Evolutionary conservation across 2,888 invertebrate genomes (phyloP), one percentile per base, ranked within the genome.

Genomic region (Drosophila fulvimacula): DNA sequence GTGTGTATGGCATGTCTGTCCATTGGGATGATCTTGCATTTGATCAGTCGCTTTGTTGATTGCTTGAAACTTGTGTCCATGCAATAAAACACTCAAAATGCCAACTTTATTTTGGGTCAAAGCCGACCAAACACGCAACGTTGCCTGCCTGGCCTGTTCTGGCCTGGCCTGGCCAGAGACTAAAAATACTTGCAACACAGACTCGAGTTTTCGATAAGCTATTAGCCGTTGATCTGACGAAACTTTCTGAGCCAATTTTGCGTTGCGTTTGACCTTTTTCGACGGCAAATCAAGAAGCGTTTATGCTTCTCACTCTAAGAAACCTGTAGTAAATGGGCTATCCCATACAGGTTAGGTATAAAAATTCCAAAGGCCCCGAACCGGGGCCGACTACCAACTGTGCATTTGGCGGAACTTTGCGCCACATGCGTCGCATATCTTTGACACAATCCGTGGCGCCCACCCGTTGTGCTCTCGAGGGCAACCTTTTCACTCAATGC

Each of bases 31-130:
- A 82, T 82, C 82, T 87, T 87, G 82, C 83, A 88, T 88, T 83
- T 88, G 88, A 83, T 83, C 83, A 83, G 88, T 83, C 83, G 88
- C 86, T 88, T 88, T 88, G 84, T 87, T 86, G 89, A 85, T 87
- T 87, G 85, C 87, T 88, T 88, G 79, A 82, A 88, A 87, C 87
- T 88, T 87, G 82, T 88, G 89, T 87, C 88, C 86, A 84, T 89
- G 89, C 86, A 86, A 86, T 86, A 86, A 86, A 86, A 86, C 88
- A 89, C 89, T 87, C 85, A 88, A 87, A 85, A 84, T 89, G 86
- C 88, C 89, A 86, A 86, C 84, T 89, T 89, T 89, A 89, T 87
- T 86, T 86, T 87, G 82, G 89, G 87, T 88, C 86, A 89, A 84
- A 89, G 85, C 80, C 72, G 82, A 39, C 74, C 89, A 87, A 79